Evolutionary conservation across 2,888 invertebrate species (phyloP).

Genomic region (Hesperia comma): DNA sequence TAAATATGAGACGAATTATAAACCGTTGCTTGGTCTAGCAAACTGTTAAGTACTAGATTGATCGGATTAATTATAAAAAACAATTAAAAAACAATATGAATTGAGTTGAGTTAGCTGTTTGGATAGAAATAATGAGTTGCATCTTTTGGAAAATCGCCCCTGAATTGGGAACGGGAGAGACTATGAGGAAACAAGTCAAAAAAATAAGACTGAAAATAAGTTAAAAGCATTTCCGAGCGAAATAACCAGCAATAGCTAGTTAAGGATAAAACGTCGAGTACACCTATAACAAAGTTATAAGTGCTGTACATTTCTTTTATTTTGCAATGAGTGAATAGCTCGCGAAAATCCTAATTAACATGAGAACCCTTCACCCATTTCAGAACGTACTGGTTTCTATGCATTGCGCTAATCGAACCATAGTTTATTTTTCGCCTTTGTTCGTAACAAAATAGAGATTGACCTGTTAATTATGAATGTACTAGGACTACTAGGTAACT

Average conservation of each 20-base stretch:
- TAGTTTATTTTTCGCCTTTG: not conserved
- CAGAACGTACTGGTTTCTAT: not conserved
- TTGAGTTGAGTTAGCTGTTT: too few species aligned
- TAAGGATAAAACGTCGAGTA: not conserved
- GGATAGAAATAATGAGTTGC: too few species aligned
- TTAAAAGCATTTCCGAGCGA: not conserved
- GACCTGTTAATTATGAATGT: not conserved
- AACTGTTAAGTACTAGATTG: too few species aligned
- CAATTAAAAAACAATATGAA: too few species aligned
- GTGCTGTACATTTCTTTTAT: not conserved
- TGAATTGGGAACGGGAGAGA: too few species aligned
- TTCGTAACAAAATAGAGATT: not conserved
- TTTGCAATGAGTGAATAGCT: not conserved
- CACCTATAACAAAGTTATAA: not conserved
- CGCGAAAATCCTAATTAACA: constrained; percentile 12
- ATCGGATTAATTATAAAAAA: too few species aligned
- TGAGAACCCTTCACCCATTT: not conserved
- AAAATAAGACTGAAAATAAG: too few species aligned
- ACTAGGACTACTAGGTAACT: not conserved
- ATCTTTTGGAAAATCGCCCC: too few species aligned
- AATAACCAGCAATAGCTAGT: too few species aligned
- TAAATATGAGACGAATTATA: too few species aligned
- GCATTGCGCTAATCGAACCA: not conserved
- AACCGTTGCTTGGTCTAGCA: too few species aligned
- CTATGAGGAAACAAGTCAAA: too few species aligned